These are phyloP conservation scores for Caradrina clavipalpis DNA, from an alignment of 2,888 invertebrate genomes.

Conservation along the genomic window DNA sequence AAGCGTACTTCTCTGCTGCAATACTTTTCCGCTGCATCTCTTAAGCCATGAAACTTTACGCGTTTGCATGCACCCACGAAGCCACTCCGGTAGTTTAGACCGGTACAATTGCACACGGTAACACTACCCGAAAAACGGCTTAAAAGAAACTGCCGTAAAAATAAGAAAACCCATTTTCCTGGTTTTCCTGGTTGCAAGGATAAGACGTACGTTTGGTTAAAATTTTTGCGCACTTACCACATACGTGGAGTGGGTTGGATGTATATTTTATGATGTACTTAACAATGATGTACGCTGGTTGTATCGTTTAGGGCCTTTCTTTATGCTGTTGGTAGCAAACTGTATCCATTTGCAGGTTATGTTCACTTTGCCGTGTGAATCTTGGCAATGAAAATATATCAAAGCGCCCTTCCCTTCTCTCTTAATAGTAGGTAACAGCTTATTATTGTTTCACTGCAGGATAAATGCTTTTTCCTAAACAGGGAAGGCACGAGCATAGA, in stretches of 20 bases:
- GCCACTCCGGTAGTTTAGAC: conserved; percentile 11
- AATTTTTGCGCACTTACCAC: conserved; percentile 40
- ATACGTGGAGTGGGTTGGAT: conserved; percentile 35
- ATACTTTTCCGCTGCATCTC: conserved; percentile 20
- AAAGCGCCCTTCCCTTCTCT: too few relatives aligned
- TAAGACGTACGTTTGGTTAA: conserved; percentile 21
- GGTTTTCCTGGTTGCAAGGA: conserved; percentile 15
- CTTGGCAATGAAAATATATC: not conserved
- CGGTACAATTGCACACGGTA: conserved; percentile 9
- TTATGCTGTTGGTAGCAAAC: conserved; percentile 6
- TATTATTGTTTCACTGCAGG: too few relatives aligned
- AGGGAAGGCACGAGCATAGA: too few relatives aligned
- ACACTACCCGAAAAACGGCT: conserved; percentile 20
- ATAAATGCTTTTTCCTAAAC: too few relatives aligned
- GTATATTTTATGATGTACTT: conserved; percentile 49
- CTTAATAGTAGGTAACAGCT: too few relatives aligned
- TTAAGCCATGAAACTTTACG: conserved; percentile 38
- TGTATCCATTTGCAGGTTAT: conserved; percentile 12
- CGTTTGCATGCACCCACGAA: conserved; percentile 28
- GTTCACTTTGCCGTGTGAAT: not conserved
- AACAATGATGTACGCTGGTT: conserved; percentile 38
- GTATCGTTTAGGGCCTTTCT: conserved; percentile 26
- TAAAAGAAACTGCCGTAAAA: conserved; percentile 33
- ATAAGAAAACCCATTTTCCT: conserved; percentile 13
- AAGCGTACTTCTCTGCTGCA: not conserved